Evolutionary conservation across 30 jellyfish, hydroid and myxozoan species (phyloP).

Genomic region (Aurelia sp.): DNA sequence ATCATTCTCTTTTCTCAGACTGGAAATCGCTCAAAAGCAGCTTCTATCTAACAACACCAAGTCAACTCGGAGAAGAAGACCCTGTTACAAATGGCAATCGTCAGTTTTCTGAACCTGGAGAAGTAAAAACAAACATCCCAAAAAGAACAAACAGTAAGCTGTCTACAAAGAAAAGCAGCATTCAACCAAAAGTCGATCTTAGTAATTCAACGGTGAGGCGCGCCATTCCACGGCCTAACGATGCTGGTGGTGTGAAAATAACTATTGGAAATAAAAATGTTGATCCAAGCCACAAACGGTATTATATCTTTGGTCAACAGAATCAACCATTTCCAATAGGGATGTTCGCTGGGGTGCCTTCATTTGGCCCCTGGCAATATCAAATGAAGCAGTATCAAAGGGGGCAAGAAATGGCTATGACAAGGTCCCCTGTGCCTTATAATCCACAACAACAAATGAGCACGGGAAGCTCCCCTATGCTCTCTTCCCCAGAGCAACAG

Average conservation of each 20-base stretch:
- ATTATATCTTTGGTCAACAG: constrained; percentile 18
- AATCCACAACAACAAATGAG: not conserved
- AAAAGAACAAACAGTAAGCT: constrained; percentile 1
- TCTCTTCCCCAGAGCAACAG: not conserved
- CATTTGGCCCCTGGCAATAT: constrained; percentile 50
- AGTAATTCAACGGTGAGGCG: not conserved
- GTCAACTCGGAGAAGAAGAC: constrained; percentile 90
- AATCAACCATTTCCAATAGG: constrained; percentile 14
- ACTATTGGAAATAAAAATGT: not conserved
- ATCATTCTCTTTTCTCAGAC: not conserved
- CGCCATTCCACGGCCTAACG: constrained; percentile 41
- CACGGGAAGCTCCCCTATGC: not conserved
- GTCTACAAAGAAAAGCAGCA: constrained; percentile 48
- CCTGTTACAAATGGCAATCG: constrained; percentile 80
- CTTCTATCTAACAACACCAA: constrained; percentile 82
- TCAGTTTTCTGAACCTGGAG: constrained; percentile 10
- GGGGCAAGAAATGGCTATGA: not conserved
- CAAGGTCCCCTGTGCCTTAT: not conserved
- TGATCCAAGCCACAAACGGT: constrained; percentile 25
- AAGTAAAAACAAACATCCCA: constrained; percentile 16
- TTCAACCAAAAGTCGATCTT: constrained; percentile 12
- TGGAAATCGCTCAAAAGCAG: constrained; percentile 54
- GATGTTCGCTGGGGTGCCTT: constrained; percentile 48
- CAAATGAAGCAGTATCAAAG: no score
- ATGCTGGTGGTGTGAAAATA: not conserved